Conservation (phyloP, 1,140 invertebrate species). For the Papilio polyxenes region DNA sequence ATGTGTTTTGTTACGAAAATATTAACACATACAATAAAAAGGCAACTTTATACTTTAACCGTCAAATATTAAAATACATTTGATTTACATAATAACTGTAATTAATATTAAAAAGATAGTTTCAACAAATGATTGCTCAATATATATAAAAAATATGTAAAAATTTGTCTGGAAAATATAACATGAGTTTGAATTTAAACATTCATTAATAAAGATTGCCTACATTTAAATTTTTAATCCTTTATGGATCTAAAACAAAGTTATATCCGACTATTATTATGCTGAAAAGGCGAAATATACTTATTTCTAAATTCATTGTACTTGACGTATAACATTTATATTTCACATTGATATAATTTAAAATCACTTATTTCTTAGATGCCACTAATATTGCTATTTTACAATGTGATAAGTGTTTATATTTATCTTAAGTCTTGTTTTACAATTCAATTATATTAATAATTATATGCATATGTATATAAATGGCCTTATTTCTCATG, state of each 20-base stretch:
- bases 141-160: not conserved
- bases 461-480: not conserved
- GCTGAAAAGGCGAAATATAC: constrained; percentile 49
- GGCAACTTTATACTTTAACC: not conserved
- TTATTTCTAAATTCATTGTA: constrained; percentile 56
- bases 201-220: not conserved
- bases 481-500: too few species aligned
- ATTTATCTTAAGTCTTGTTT: constrained; percentile 32
- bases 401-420: constrained; percentile 24
- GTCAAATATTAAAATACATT: not conserved
- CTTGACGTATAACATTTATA: constrained; percentile 40
- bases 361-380: constrained; percentile 7
- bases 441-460: constrained; percentile 28
- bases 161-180: not conserved
- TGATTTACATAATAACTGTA: not conserved
- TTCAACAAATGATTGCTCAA: not conserved
- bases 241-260: not conserved
- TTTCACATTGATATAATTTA: not conserved
- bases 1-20: too few species aligned
- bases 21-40: not conserved
- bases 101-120: not conserved
- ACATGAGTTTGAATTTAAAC: not conserved
- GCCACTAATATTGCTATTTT: constrained; percentile 19
- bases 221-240: not conserved
- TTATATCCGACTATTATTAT: constrained; percentile 42